Conservation (phyloP, 1,140 invertebrate species). For the Aphidius gifuensis region DNA sequence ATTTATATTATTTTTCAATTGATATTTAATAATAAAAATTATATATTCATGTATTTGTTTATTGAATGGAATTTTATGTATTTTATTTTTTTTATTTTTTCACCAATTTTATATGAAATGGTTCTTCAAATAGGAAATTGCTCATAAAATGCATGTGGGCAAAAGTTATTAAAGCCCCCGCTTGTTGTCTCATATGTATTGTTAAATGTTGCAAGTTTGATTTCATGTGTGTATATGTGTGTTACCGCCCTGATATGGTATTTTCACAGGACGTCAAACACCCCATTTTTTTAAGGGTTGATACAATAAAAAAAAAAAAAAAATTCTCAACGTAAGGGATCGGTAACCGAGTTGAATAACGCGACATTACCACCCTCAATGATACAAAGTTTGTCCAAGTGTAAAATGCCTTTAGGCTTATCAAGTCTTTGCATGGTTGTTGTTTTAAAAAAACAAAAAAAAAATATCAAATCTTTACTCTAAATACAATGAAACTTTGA, state of each 20-base stretch:
- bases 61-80: too few species aligned
- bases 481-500: too few species aligned
- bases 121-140: too few species aligned
- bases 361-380: constrained; percentile 48
- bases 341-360: constrained; percentile 56
- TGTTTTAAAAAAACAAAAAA: constrained; percentile 1
- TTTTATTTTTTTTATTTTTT: constrained; percentile 1
- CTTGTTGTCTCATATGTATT: constrained; percentile 24
- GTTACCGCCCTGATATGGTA: constrained; percentile 47
- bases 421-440: constrained; percentile 45
- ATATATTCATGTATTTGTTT: too few species aligned
- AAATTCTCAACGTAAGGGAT: constrained; percentile 16
- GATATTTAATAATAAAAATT: too few species aligned
- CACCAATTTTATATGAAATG: too few species aligned
- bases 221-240: constrained; percentile 42
- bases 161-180: constrained; percentile 11
- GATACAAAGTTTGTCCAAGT: constrained; percentile 49
- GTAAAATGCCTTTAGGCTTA: constrained; percentile 56
- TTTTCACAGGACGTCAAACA: constrained; percentile 54
- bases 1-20: too few species aligned
- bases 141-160: constrained; percentile 1
- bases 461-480: too few species aligned
- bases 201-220: constrained; percentile 35
- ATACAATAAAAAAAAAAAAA: constrained; percentile 24
- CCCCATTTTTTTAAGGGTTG: constrained; percentile 29